Evolutionary conservation across 2,113 vertebrate genomes (phyloP).

Genomic region (Chrysemys picta): DNA sequence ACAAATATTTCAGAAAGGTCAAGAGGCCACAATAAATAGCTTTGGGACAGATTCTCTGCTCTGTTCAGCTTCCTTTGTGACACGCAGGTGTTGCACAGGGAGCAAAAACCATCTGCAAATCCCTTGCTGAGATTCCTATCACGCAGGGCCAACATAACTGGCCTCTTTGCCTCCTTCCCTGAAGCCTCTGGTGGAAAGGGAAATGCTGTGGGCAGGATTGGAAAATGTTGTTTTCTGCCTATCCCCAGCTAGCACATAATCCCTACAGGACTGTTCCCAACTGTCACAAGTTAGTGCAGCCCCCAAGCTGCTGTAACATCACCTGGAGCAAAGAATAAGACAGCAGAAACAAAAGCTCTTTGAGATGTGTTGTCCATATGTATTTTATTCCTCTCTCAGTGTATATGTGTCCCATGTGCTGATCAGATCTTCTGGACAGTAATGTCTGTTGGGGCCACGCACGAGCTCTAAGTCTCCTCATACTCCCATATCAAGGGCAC

Average conservation of each 20-base stretch:
- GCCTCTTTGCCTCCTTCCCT: background rate
- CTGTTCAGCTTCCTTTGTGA: background rate
- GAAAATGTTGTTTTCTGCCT: background rate
- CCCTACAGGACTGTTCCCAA: background rate
- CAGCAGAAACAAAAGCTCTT: background rate
- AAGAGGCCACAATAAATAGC: background rate
- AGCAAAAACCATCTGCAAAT: background rate
- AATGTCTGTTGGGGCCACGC: background rate
- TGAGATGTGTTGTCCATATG: background rate
- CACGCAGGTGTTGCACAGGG: background rate
- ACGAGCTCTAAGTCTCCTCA: background rate
- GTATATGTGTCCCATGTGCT: background rate
- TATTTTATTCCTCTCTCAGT: background rate
- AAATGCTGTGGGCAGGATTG: background rate
- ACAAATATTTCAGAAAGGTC: background rate
- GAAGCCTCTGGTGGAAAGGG: background rate
- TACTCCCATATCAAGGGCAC: background rate
- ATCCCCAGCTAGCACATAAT: background rate
- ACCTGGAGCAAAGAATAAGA: background rate
- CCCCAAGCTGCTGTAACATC: background rate
- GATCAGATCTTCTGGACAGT: background rate
- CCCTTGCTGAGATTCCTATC: background rate
- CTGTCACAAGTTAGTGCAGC: background rate
- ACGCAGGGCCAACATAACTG: background rate
- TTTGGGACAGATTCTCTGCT: background rate